phyloP scores from a whole-genome alignment of 2,888 invertebrate species.

The Acheta domesticus region DNA sequence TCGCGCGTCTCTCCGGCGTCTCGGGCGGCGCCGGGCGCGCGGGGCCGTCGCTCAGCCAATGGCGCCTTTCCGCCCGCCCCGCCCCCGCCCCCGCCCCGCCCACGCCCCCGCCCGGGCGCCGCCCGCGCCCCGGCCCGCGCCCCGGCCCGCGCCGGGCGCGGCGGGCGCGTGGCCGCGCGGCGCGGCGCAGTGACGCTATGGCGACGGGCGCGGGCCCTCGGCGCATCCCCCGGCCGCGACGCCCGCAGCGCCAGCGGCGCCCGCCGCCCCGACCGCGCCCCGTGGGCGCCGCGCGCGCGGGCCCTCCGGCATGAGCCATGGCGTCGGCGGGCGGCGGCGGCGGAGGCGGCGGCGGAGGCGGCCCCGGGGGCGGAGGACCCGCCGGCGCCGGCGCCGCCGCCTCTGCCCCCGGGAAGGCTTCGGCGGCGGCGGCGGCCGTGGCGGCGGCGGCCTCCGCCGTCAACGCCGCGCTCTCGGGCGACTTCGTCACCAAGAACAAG shows the following conservation, averaged over 20 bases:
- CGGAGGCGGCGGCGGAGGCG: background rate
- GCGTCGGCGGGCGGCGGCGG: slow-evolving; percentile 21
- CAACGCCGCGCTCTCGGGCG: slow-evolving; percentile 26
- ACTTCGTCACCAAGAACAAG: slow-evolving; percentile 42
- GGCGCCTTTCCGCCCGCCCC: background rate
- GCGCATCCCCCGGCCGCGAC: background rate
- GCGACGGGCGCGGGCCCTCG: background rate
- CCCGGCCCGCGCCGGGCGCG: background rate
- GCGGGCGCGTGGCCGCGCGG: background rate
- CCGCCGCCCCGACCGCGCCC: background rate
- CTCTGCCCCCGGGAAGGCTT: slow-evolving; percentile 22
- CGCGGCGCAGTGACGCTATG: background rate
- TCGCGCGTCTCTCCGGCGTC: slow-evolving; percentile 3
- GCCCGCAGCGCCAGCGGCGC: background rate
- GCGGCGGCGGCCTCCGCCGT: slow-evolving; percentile 52
- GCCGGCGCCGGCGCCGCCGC: background rate
- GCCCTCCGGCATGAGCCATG: slow-evolving; percentile 19
- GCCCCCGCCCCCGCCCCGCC: background rate
- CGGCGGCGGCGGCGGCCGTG: slow-evolving; percentile 42
- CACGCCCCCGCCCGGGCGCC: too few relatives aligned
- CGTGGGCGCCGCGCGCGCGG: background rate
- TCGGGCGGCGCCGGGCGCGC: background rate
- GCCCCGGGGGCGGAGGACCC: slow-evolving; percentile 19
- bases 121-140: background rate
- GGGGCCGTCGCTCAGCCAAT: background rate